Evolutionary conservation across 1,140 invertebrate species (phyloP).

Genomic region (Drosophila neocordata): DNA sequence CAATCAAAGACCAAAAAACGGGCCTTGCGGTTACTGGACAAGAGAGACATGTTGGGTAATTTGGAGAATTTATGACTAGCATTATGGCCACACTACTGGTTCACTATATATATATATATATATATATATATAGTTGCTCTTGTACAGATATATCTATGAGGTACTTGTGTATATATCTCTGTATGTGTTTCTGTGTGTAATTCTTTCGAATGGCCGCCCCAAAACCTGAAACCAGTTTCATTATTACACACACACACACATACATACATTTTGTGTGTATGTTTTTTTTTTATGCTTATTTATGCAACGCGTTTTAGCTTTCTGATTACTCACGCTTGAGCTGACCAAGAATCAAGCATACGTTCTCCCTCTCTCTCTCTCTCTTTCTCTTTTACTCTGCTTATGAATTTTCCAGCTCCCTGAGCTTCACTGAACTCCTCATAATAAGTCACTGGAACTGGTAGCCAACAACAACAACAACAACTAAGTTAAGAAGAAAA

Average conservation of each 20-base stretch:
- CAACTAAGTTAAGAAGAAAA: slow-evolving; percentile 31
- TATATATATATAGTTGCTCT: slow-evolving; percentile 24
- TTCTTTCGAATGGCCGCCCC: slow-evolving; percentile 65
- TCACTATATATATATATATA: slow-evolving; percentile 3
- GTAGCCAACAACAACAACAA: slow-evolving; percentile 34
- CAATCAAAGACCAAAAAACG: slow-evolving; percentile 57
- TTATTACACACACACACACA: slow-evolving; percentile 45
- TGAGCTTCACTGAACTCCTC: slow-evolving; percentile 31
- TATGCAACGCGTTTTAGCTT: slow-evolving; percentile 75
- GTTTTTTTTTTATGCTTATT: slow-evolving; percentile 45
- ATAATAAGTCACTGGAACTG: slow-evolving; percentile 63
- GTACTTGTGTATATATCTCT: background rate
- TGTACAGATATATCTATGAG: slow-evolving; percentile 13
- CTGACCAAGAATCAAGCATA: slow-evolving; percentile 60
- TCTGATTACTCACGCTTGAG: slow-evolving; percentile 78
- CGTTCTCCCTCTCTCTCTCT: slow-evolving; percentile 8
- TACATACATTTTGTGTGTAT: slow-evolving; percentile 20
- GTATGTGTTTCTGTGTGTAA: slow-evolving; percentile 32
- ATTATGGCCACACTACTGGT: slow-evolving; percentile 75
- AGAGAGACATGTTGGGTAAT: slow-evolving; percentile 73
- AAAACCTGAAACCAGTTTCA: slow-evolving; percentile 71
- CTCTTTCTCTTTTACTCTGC: slow-evolving; percentile 7
- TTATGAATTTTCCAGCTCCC: slow-evolving; percentile 66
- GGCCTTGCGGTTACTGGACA: background rate
- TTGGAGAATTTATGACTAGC: slow-evolving; percentile 79